Evolutionary conservation across 2,113 vertebrate species (phyloP).

Genomic region (Indicator indicator): DNA sequence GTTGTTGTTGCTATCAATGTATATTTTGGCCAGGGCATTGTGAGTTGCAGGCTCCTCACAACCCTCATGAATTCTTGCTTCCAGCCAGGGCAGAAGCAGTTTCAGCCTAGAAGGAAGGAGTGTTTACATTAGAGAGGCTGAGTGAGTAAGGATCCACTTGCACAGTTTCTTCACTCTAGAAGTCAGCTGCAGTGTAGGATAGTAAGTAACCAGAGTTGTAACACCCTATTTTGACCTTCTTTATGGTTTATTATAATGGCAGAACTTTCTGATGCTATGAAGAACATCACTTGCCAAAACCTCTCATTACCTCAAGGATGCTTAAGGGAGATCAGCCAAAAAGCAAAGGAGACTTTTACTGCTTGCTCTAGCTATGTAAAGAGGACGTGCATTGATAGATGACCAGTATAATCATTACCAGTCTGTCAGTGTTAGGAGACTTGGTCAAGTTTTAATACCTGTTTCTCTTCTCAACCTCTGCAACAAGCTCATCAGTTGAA

Average conservation of each 20-base stretch:
- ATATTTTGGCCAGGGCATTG: conserved; percentile 97
- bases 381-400: neutral
- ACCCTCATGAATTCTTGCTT: conserved; percentile 96
- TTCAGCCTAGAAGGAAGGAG: conserved; percentile 83
- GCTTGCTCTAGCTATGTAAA: neutral
- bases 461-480: conserved; percentile 98
- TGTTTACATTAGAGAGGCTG: neutral
- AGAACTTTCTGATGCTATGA: neutral
- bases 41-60: conserved; percentile 98
- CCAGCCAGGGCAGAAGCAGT: conserved; percentile 94
- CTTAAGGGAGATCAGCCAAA: neutral
- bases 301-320: neutral
- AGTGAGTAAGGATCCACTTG: neutral
- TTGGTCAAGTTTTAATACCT: conserved; percentile 72
- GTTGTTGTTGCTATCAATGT: conserved; percentile 99
- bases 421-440: neutral
- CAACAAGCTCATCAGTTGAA: conserved; percentile 97
- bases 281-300: neutral
- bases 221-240: neutral
- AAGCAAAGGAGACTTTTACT: neutral
- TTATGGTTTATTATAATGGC: neutral
- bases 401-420: neutral
- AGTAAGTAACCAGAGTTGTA: neutral
- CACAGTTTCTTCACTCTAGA: neutral
- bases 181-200: neutral